phyloP scores from a whole-genome alignment of 1,140 invertebrate genomes.

The Ceratitis capitata region DNA sequence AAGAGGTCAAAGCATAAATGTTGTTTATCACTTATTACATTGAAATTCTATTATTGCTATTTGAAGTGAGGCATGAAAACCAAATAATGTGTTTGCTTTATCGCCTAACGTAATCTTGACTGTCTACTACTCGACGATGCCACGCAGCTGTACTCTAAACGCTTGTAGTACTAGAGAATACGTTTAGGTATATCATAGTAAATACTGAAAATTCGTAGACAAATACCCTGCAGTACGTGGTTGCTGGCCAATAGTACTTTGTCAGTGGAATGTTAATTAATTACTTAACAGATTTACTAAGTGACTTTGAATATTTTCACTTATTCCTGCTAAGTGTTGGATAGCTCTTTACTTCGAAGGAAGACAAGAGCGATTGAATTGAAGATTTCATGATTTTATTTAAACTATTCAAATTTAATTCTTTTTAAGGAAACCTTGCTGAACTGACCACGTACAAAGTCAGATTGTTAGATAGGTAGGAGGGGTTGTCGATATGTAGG shows the following conservation, averaged over 20 bases:
- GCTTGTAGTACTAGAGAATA: background rate
- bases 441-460: too few relatives aligned
- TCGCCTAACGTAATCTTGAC: background rate
- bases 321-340: too few relatives aligned
- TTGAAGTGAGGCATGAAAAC: background rate
- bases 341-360: too few relatives aligned
- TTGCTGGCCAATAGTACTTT: too few relatives aligned
- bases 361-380: too few relatives aligned
- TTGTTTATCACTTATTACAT: background rate
- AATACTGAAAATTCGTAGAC: background rate
- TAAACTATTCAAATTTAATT: too few relatives aligned
- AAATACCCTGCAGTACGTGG: background rate
- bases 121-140: too few relatives aligned
- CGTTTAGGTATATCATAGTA: background rate
- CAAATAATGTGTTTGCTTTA: background rate
- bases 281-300: background rate
- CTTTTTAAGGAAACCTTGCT: too few relatives aligned
- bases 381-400: too few relatives aligned
- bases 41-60: background rate
- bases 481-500: too few relatives aligned
- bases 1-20: background rate
- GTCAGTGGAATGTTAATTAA: conserved; percentile 27
- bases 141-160: background rate
- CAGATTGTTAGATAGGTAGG: too few relatives aligned
- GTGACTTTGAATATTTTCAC: background rate